Conservation (phyloP, 2,797 vertebrate genomes). For the Hozukius guyotensis region DNA sequence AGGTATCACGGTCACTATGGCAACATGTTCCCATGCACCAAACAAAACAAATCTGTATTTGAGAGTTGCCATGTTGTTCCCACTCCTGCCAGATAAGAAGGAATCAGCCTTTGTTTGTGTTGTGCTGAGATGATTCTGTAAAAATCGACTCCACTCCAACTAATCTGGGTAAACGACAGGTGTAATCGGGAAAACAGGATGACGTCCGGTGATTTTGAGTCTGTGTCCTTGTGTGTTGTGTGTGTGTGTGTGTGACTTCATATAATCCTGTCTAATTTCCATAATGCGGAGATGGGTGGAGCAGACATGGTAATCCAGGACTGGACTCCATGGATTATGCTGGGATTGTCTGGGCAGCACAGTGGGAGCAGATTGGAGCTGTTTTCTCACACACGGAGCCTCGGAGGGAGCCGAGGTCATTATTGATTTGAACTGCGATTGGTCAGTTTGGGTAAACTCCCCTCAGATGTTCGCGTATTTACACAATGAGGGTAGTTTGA, state of each 20-base stretch:
- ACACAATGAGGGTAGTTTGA: constrained; percentile 3
- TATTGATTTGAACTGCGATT: constrained; percentile 50
- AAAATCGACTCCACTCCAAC: constrained; percentile 28
- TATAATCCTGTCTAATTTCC: constrained; percentile 67
- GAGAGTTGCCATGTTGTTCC: constrained; percentile 17
- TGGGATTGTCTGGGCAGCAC: constrained; percentile 70
- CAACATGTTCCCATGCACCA: constrained; percentile 43
- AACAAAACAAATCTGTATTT: constrained; percentile 48
- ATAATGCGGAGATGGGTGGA: constrained; percentile 56
- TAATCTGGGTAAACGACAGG: constrained; percentile 44
- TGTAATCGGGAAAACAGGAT: constrained; percentile 42
- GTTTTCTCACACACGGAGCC: constrained; percentile 56
- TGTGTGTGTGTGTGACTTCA: background rate
- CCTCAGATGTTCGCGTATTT: background rate
- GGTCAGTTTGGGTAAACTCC: constrained; percentile 39
- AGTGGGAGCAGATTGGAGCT: constrained; percentile 59
- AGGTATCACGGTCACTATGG: constrained; percentile 50
- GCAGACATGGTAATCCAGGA: constrained; percentile 75
- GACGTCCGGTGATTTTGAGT: background rate
- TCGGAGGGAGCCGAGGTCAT: constrained; percentile 1
- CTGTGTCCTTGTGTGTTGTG: background rate
- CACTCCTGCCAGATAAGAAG: constrained; percentile 21
- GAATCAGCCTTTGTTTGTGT: constrained; percentile 51
- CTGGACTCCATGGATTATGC: constrained; percentile 71
- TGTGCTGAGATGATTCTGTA: constrained; percentile 20